These are phyloP conservation scores for Sinhomidia bicolor DNA, from an alignment of 2,888 invertebrate species.

Conservation along the genomic window DNA sequence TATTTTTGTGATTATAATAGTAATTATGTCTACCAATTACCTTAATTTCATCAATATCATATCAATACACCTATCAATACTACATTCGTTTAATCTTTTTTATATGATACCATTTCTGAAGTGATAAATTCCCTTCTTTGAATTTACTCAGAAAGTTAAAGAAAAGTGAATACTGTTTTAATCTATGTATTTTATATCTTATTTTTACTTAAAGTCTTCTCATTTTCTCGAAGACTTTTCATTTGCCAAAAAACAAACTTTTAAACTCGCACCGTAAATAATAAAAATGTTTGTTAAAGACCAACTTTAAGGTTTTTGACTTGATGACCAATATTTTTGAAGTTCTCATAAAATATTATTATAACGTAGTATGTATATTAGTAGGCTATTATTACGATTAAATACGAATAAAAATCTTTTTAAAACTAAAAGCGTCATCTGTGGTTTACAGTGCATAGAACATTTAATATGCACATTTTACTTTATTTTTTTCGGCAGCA, in stretches of 20 bases:
- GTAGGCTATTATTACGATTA: too few relatives aligned
- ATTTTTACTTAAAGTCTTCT: not conserved
- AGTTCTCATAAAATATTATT: not conserved
- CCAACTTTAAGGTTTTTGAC: not conserved
- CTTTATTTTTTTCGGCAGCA: not conserved
- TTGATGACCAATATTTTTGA: not conserved
- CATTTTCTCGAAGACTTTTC: not conserved
- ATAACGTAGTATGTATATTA: too few relatives aligned
- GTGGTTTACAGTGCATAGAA: not conserved
- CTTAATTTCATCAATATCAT: not conserved
- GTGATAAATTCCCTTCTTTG: too few relatives aligned
- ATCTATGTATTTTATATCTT: too few relatives aligned
- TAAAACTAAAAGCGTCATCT: not conserved
- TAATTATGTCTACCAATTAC: too few relatives aligned
- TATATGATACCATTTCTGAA: too few relatives aligned
- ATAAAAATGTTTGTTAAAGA: not conserved
- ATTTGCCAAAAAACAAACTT: conserved; percentile 21
- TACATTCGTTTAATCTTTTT: too few relatives aligned
- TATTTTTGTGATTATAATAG: conserved; percentile 1
- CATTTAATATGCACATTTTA: not conserved
- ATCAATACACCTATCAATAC: too few relatives aligned
- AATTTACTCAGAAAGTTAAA: too few relatives aligned
- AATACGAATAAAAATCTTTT: too few relatives aligned
- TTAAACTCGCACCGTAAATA: not conserved
- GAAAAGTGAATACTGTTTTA: too few relatives aligned